These are phyloP conservation scores for Rhinogobio ventralis DNA, from an alignment of 2,797 vertebrate genomes.

Conservation along the genomic window DNA sequence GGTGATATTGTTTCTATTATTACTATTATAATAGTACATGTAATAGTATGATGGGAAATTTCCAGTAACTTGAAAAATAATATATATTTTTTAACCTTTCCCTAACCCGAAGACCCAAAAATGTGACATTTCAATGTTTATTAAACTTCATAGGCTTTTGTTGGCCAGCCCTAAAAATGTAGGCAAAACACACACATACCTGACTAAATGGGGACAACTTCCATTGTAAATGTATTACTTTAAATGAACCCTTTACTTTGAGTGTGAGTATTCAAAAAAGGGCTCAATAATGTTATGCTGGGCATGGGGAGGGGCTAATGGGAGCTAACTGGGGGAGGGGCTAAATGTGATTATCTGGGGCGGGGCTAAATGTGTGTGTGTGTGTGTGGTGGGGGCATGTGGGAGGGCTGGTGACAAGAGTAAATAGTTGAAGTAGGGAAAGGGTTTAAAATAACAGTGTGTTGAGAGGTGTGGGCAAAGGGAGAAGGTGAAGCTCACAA, in stretches of 20 bases:
- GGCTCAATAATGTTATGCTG: neutral
- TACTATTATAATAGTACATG: too few species aligned
- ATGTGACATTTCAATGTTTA: neutral
- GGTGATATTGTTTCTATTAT: constrained; percentile 40
- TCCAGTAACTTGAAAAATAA: neutral
- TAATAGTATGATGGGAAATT: neutral
- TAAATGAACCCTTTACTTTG: neutral
- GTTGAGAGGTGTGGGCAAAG: neutral
- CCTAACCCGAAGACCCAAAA: neutral
- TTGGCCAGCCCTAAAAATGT: neutral
- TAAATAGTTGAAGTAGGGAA: neutral
- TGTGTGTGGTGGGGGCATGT: too few species aligned
- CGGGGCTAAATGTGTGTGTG: neutral
- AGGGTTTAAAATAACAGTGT: constrained; percentile 56
- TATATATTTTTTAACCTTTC: neutral
- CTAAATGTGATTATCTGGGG: neutral
- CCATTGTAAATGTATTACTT: too few species aligned
- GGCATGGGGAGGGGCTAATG: neutral
- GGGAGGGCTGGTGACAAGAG: too few species aligned
- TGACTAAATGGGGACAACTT: neutral
- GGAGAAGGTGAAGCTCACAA: constrained; percentile 64
- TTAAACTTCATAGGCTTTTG: neutral
- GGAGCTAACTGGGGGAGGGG: neutral
- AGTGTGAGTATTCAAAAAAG: neutral
- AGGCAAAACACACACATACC: neutral